Evolutionary conservation across 1,140 invertebrate genomes (phyloP).

Genomic region (Pteromalus puparum): DNA sequence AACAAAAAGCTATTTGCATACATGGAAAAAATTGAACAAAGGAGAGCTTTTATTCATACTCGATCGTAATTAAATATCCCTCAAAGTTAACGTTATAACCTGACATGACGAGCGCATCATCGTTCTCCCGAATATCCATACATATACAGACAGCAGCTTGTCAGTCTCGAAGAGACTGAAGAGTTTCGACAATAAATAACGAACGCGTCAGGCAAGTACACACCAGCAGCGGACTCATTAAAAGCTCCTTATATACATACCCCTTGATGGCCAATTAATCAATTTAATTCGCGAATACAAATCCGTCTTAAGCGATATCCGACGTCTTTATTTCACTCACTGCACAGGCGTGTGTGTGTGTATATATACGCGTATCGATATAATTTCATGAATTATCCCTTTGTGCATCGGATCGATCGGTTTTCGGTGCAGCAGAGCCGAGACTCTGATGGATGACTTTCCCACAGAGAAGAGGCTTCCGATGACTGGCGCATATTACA

Average conservation of each 20-base stretch:
- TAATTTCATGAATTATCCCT: conserved; percentile 1
- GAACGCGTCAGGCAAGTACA: not conserved
- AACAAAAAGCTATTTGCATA: not conserved
- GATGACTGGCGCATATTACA: not conserved
- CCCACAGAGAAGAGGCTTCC: not conserved
- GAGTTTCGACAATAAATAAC: conserved; percentile 25
- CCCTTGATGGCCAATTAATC: not conserved
- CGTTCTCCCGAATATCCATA: not conserved
- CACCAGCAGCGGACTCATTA: conserved; percentile 3
- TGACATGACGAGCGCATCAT: no score
- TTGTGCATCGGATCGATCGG: not conserved
- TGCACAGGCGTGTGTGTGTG: not conserved
- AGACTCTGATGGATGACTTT: not conserved
- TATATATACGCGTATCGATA: not conserved
- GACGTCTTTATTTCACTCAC: conserved; percentile 10
- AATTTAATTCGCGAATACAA: conserved; percentile 16
- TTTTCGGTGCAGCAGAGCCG: not conserved
- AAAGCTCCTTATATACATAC: not conserved
- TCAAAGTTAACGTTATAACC: no score
- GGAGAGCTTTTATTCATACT: no score
- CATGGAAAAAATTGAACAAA: not conserved
- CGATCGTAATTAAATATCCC: no score
- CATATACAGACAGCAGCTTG: not conserved
- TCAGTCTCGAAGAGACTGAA: not conserved
- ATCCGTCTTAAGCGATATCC: not conserved